Conservation (phyloP, 2,113 vertebrate genomes). For the Cyphomyrus plagiostoma region DNA sequence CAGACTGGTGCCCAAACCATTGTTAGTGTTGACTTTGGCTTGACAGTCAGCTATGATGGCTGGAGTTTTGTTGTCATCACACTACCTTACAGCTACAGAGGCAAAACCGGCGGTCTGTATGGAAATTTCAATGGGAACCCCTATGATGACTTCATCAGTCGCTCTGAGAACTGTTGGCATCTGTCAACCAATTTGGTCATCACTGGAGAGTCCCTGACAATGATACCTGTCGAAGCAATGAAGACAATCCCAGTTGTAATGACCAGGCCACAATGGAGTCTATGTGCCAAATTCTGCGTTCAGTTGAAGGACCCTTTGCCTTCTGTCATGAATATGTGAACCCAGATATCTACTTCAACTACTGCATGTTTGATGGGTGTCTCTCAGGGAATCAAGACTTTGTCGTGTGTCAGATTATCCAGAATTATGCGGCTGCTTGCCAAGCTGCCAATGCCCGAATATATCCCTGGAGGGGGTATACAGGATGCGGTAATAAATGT, state of each 20-base stretch:
- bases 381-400: slow-evolving; percentile 27
- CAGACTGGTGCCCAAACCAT: slow-evolving; percentile 30
- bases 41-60: slow-evolving; percentile 47
- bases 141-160: slow-evolving; percentile 43
- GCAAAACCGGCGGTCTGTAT: slow-evolving; percentile 49
- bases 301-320: slow-evolving; percentile 39
- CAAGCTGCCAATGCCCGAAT: slow-evolving; percentile 44
- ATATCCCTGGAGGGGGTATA: slow-evolving; percentile 49
- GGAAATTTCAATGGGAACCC: slow-evolving; percentile 54
- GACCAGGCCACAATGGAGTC: slow-evolving; percentile 24
- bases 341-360: slow-evolving; percentile 36
- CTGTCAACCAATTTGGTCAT: slow-evolving; percentile 32
- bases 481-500: slow-evolving; percentile 48
- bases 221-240: slow-evolving; percentile 34
- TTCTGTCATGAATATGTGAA: slow-evolving; percentile 42
- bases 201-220: slow-evolving; percentile 42
- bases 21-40: slow-evolving; percentile 41
- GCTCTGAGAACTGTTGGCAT: slow-evolving; percentile 11
- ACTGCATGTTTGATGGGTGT: slow-evolving; percentile 54
- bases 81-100: slow-evolving; percentile 40
- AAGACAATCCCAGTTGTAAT: slow-evolving; percentile 33
- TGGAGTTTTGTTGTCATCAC: slow-evolving; percentile 34
- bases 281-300: slow-evolving; percentile 43
- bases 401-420: slow-evolving; percentile 46
- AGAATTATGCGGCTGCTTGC: slow-evolving; percentile 46